Evolutionary conservation across 2,113 vertebrate genomes (phyloP).

Genomic region (Laticauda colubrina): DNA sequence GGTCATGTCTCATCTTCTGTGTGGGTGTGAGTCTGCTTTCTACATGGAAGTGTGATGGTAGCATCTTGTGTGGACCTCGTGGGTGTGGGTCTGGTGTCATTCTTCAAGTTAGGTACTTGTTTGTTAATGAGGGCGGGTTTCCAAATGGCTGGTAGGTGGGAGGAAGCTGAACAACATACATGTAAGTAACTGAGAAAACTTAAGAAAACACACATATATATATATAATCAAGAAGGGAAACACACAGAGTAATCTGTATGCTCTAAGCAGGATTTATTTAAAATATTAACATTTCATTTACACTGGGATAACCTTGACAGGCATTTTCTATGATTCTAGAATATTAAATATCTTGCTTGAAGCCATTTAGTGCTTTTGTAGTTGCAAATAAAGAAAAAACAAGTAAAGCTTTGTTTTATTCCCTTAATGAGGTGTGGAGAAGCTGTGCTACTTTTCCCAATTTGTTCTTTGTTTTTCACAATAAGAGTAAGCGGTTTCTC

Average conservation of each 20-base stretch:
- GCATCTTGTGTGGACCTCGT: too few relatives aligned
- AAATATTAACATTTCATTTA: constrained; percentile 20
- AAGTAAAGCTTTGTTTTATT: constrained; percentile 11
- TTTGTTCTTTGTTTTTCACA: constrained; percentile 14
- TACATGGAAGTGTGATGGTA: too few relatives aligned
- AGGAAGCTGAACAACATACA: too few relatives aligned
- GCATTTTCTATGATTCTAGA: constrained; percentile 20
- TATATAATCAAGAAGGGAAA: not conserved
- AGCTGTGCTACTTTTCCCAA: constrained; percentile 1
- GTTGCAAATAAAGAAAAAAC: constrained; percentile 1
- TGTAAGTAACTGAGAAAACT: too few relatives aligned
- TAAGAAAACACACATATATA: too few relatives aligned
- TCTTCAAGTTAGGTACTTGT: too few relatives aligned
- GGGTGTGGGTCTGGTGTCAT: too few relatives aligned
- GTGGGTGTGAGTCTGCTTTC: too few relatives aligned
- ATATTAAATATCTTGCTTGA: constrained; percentile 19
- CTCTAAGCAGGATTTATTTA: not conserved
- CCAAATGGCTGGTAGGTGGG: too few relatives aligned
- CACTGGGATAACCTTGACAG: constrained; percentile 11
- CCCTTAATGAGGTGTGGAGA: not conserved
- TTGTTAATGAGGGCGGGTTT: too few relatives aligned
- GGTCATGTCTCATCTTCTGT: too few relatives aligned
- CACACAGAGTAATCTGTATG: not conserved
- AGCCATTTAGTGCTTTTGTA: constrained; percentile 9
- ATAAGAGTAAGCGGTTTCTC: constrained; percentile 5